Percentiles rank a stretch among this genome's conserved stretches.
These are phyloP conservation scores for Anas flavirostris DNA, from an alignment of 2,797 vertebrate species.

Conservation along the genomic window DNA sequence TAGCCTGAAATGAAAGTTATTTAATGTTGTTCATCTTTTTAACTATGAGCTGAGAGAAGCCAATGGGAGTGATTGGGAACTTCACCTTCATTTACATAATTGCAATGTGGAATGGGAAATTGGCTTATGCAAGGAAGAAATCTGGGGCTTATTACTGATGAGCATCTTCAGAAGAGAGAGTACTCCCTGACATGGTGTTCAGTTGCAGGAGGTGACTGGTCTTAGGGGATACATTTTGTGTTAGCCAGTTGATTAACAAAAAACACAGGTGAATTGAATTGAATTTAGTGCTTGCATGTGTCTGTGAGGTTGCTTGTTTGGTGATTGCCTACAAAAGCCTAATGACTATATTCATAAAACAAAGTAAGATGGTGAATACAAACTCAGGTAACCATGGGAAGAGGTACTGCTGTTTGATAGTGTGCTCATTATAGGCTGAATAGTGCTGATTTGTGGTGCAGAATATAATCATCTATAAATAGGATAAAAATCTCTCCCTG, in stretches of 20 bases:
- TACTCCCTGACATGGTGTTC: not conserved
- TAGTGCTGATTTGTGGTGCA: not conserved
- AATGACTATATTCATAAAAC: not conserved
- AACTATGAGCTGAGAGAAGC: not conserved
- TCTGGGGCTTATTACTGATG: not conserved
- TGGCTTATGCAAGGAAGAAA: not conserved
- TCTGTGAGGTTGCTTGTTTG: not conserved
- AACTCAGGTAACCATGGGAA: not conserved
- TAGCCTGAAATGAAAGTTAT: not conserved
- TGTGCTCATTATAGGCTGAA: not conserved
- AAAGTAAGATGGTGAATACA: not conserved
- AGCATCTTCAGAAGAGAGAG: not conserved
- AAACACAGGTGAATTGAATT: not conserved
- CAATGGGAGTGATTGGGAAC: not conserved
- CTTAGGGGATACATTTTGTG: not conserved
- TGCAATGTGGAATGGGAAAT: not conserved
- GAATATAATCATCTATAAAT: not conserved
- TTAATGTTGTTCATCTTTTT: not conserved
- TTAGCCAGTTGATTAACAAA: not conserved
- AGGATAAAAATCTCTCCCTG: fast-evolving
- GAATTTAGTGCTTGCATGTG: not conserved
- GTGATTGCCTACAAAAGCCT: not conserved
- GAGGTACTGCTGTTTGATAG: not conserved
- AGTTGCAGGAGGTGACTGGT: not conserved
- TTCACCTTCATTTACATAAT: slow-evolving; percentile 40